These are phyloP conservation scores for Leucoraja erinaceus DNA, from an alignment of 2,113 vertebrate genomes.

Conservation along the genomic window DNA sequence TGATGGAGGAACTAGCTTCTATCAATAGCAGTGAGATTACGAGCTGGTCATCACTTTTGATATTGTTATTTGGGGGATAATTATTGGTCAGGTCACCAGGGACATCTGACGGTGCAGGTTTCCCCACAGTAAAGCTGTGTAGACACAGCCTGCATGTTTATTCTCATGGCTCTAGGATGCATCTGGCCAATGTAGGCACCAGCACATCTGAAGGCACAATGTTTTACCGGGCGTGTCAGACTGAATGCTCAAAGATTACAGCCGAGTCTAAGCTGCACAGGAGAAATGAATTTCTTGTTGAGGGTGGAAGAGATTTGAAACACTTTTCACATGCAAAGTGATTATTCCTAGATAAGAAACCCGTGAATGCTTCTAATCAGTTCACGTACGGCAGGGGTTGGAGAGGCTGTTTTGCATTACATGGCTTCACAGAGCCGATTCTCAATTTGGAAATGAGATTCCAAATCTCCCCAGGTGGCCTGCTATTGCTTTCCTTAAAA, in stretches of 20 bases:
- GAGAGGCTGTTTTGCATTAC: background rate
- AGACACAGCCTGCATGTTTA: too few species aligned
- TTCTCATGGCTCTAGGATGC: too few species aligned
- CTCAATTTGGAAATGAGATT: conserved; percentile 11
- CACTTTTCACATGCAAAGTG: background rate
- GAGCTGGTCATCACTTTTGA: too few species aligned
- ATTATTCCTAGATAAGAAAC: background rate
- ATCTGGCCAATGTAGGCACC: too few species aligned
- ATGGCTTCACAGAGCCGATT: conserved; percentile 3
- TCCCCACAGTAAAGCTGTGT: too few species aligned
- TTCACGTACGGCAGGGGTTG: background rate
- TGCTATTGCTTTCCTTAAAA: background rate
- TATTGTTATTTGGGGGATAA: too few species aligned
- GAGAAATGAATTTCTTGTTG: background rate
- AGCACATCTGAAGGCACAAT: too few species aligned
- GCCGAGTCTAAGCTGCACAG: background rate
- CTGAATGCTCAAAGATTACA: conserved; percentile 8
- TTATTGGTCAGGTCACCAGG: too few species aligned
- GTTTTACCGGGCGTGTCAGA: too few species aligned
- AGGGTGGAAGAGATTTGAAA: background rate
- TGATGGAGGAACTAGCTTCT: too few species aligned
- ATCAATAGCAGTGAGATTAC: too few species aligned
- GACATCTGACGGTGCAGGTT: too few species aligned
- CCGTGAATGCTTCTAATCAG: background rate
- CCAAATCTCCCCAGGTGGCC: conserved; percentile 12